Evolutionary conservation across 2,797 vertebrate genomes (phyloP), one percentile per base, ranked within the genome.

Genomic region (Nyctibius grandis): DNA sequence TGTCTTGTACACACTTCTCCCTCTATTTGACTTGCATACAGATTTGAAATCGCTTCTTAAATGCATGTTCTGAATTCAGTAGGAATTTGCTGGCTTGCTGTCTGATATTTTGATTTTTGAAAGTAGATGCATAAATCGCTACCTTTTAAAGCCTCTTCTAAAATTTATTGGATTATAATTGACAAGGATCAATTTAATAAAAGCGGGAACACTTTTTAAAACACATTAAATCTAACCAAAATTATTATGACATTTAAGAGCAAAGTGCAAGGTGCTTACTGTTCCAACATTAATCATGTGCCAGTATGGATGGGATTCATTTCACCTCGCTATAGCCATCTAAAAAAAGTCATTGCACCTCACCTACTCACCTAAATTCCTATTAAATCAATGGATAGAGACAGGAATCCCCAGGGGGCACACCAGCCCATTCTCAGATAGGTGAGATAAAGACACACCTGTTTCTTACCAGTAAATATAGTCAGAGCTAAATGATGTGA

Each of bases 141-240:
- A 72, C 42, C 15, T 45, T 68, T 83, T 85, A 85, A 70, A 82
- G 15, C 63, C 69, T 91, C n/a, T 93, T 95, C 68, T 87, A 44
- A 89, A 94, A 94, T 92, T 38, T 89, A 96, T 85, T 77, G 77
- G 44, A 89, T 93, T 96, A 85, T 92, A 92, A 95, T 95, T 94
- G 93, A 82, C 72, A 91, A 67, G n/a, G 44, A 79, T 82, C 92
- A 76, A 87, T 93, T 81, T 91, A 76, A 85, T 91, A 77, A 89
- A 96, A 87, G 73, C 5, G 23, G 45, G 40, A 78, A 64, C 42
- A 68, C 79, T 73, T 96, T 76, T 45, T 9, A 91, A 93, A 95
- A 87, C 56, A 31, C 83, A 92, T 92, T 92, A 79, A 88, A 95
- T 92, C 80, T 94, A 72, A 74, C 51, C 44, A 85, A 92, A 92